Base-by-base conservation (phyloP, 2,888 invertebrate species). In the Tyria jacobaeae region DNA sequence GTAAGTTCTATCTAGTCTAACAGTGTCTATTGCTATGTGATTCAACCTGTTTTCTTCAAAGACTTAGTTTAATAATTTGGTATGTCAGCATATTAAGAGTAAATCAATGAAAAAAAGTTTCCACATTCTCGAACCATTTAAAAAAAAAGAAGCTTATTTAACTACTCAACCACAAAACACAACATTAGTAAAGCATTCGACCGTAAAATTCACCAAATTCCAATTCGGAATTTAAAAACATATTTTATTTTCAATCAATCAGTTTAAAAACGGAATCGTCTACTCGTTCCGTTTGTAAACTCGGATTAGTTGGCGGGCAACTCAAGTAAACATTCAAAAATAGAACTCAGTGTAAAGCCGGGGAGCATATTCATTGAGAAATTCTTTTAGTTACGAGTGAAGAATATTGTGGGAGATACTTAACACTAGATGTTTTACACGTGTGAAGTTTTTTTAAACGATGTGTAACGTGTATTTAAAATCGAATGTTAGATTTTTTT, bases 271-370 rank as follows among this genome's bases (percentile, higher is more conserved):
- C 52, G 66, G 21, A 57, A 52, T 57, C 54, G 62, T 52, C 61
- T 65, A 64, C 51, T 66, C 56, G 53, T 47, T 68, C 53, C 66
- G 59, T 69, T 66, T 69, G 76, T 69, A 75, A 75, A 75, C 73
- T 78, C 78, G 75, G 75, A 78, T 78, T 78, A 72, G 76, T 72
- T 75, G 41, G 63, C 56, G 35, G 57, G 56, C 44, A 41, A 66
- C 67, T 75, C 63, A 75, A 75, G 75, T 75, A 75, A 75, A 71
- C 64, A 71, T 64, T 60, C 66, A 49, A 61, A 67, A 78, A 75
- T 75, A 78, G 70, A 62, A 62, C 54, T 54, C 34, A 64, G 57
- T 63, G 50, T 60, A 62, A 57, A 66, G 50, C 39, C 35, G 50
- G 47, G 48, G 62, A 57, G 51, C 53, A 59, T 66, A 59, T 68